Conservation (phyloP, 2,888 invertebrate genomes). For the Caenorhabditis panamensis region DNA sequence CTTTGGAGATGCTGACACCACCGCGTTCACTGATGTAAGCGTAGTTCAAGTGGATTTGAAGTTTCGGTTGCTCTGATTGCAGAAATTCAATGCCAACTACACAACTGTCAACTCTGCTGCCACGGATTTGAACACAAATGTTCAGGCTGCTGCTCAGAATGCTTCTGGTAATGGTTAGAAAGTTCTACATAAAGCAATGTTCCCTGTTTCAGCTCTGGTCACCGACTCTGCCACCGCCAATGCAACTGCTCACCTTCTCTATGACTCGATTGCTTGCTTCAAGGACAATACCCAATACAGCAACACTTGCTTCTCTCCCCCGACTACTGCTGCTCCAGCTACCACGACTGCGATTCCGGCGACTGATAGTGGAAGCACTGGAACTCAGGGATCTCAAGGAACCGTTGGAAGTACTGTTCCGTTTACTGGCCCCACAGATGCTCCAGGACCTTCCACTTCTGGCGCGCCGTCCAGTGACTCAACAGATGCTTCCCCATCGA, state of each 20-base stretch:
- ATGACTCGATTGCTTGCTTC: constrained; percentile 46
- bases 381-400: neutral
- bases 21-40: constrained; percentile 21
- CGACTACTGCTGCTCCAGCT: constrained; percentile 37
- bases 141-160: constrained; percentile 5
- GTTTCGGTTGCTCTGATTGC: constrained; percentile 8
- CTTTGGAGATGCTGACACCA: neutral
- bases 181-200: neutral
- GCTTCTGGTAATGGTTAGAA: neutral
- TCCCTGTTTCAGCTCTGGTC: constrained; percentile 14
- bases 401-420: constrained; percentile 17
- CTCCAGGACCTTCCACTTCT: neutral
- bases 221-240: constrained; percentile 23
- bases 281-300: neutral
- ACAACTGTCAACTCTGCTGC: constrained; percentile 5
- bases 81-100: constrained; percentile 28
- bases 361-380: constrained; percentile 28
- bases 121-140: constrained; percentile 10
- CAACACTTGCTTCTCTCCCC: constrained; percentile 34
- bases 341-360: constrained; percentile 16
- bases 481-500: constrained; percentile 4
- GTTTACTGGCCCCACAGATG: constrained; percentile 11
- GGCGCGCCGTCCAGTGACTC: neutral
- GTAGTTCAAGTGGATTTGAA: too few relatives aligned
- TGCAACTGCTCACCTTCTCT: constrained; percentile 14